Evolutionary conservation across 2,888 invertebrate species (phyloP).

Genomic region (Brenthis daphne): DNA sequence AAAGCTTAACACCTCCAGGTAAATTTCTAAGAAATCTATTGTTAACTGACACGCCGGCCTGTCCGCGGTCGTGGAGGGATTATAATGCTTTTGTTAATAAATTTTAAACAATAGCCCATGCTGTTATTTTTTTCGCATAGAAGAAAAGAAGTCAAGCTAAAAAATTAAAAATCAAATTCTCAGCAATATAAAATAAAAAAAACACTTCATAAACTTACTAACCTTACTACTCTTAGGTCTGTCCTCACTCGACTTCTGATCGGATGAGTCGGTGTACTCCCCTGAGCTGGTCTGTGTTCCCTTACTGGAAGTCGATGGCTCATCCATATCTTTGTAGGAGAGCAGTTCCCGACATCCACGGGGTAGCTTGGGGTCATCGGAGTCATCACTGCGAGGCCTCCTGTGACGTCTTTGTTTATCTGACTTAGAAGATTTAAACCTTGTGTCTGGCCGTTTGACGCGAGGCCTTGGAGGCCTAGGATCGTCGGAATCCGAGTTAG

Average conservation of each 20-base stretch:
- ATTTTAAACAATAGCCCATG: too few species aligned
- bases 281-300: conserved; percentile 13
- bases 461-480: conserved; percentile 8
- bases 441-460: not conserved
- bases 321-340: conserved; percentile 7
- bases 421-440: not conserved
- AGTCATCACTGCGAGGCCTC: conserved; percentile 6
- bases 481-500: conserved; percentile 6
- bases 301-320: conserved; percentile 23
- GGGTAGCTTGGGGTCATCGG: conserved; percentile 5
- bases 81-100: too few species aligned
- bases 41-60: too few species aligned
- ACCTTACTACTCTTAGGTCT: conserved; percentile 13
- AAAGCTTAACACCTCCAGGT: too few species aligned
- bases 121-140: too few species aligned
- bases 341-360: conserved; percentile 13
- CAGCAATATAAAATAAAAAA: not conserved
- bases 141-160: too few species aligned
- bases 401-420: conserved; percentile 9
- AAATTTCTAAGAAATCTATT: too few species aligned
- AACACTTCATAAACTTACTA: not conserved
- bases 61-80: too few species aligned
- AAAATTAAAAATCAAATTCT: too few species aligned
- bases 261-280: not conserved
- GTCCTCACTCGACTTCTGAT: conserved; percentile 18